Conservation (phyloP, 2,113 vertebrate species). For the Chiloscyllium plagiosum region DNA sequence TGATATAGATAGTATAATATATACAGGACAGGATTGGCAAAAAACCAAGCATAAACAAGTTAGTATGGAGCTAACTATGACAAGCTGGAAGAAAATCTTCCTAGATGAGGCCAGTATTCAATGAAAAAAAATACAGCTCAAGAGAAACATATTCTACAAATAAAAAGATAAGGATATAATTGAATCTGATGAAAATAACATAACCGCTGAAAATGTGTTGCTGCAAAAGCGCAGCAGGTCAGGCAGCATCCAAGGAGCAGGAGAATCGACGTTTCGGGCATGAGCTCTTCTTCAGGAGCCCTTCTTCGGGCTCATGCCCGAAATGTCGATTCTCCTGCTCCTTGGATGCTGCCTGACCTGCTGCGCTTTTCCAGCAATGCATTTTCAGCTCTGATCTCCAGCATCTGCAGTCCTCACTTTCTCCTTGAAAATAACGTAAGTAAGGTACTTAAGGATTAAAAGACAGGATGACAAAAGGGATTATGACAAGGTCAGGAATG, state of each 20-base stretch:
- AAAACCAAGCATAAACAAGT: background rate
- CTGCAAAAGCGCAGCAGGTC: too few relatives aligned
- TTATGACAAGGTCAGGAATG: background rate
- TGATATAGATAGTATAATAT: background rate
- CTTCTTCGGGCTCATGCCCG: too few relatives aligned
- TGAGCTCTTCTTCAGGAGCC: too few relatives aligned
- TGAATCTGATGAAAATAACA: background rate
- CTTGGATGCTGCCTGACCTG: too few relatives aligned
- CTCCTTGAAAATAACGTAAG: background rate
- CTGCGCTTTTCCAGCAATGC: too few relatives aligned
- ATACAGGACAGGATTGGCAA: background rate
- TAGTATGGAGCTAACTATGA: background rate
- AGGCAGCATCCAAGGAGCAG: too few relatives aligned
- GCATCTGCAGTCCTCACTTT: too few relatives aligned
- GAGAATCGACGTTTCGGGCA: too few relatives aligned
- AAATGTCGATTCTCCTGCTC: too few relatives aligned
- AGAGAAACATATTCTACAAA: background rate
- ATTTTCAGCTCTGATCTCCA: too few relatives aligned
- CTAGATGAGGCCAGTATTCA: background rate
- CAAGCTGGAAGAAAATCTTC: background rate
- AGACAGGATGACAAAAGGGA: background rate
- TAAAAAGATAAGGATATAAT: background rate
- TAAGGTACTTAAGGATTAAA: background rate
- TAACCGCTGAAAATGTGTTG: too few relatives aligned
- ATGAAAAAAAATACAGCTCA: background rate